Percentiles rank a stretch among this genome's conserved stretches.
Conservation (phyloP, 1,140 invertebrate species). For the Reticulitermes speratus region DNA sequence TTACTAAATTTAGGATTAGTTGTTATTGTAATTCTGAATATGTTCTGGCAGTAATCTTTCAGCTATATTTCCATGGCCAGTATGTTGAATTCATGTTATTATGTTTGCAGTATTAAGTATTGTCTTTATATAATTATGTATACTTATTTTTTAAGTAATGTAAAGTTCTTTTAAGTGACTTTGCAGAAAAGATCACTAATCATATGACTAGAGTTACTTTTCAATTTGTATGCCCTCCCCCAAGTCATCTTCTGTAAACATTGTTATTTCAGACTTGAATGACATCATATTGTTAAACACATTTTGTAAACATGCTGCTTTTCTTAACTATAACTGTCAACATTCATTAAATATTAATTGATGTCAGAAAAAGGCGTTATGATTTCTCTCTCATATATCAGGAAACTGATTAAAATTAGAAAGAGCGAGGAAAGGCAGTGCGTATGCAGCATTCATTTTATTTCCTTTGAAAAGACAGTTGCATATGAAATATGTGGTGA, state of each 20-base stretch:
- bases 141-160: background rate
- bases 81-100: background rate
- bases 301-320: background rate
- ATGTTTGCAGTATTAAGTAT: background rate
- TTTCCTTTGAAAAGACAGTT: too few species aligned
- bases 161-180: background rate
- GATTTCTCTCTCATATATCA: background rate
- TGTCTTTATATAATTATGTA: background rate
- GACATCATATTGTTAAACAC: background rate
- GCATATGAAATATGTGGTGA: too few species aligned
- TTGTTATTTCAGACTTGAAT: background rate
- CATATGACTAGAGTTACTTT: background rate
- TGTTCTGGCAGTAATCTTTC: background rate
- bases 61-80: background rate
- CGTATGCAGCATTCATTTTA: too few species aligned
- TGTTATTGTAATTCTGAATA: background rate
- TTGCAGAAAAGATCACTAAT: background rate
- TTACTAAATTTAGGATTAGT: too few species aligned
- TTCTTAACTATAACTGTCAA: slow-evolving; percentile 2
- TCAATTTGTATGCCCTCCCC: background rate
- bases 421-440: too few species aligned
- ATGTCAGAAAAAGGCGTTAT: background rate
- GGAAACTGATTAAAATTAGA: background rate
- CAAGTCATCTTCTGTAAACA: background rate
- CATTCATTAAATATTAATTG: background rate